A percentile compares a stretch with the other conserved stretches of the same genome.
Evolutionary conservation across 2,113 vertebrate species (phyloP).

Genomic region (Neolamprologus devosi): DNA sequence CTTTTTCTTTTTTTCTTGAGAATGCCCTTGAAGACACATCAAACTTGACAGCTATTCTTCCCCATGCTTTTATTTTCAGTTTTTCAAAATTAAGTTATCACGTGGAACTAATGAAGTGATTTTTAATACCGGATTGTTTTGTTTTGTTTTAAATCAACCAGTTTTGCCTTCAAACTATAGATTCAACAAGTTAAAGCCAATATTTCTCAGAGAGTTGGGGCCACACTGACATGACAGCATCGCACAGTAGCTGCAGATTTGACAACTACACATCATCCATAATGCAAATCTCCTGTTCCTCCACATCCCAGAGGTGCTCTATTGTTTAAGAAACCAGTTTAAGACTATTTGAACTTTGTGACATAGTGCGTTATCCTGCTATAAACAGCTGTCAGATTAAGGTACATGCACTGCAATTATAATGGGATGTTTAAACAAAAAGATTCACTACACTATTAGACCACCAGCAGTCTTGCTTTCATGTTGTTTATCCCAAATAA

Average conservation of each 20-base stretch:
- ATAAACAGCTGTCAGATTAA: not conserved
- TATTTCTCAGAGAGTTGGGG: not conserved
- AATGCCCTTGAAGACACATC: not conserved
- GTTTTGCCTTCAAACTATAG: not conserved
- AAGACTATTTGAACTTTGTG: not conserved
- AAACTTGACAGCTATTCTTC: not conserved
- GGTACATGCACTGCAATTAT: not conserved
- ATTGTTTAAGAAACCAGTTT: not conserved
- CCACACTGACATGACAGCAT: not conserved
- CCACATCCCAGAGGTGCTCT: not conserved
- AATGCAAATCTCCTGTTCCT: not conserved
- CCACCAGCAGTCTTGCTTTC: not conserved
- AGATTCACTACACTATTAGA: not conserved
- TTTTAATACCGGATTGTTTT: not conserved
- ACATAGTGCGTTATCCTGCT: not conserved
- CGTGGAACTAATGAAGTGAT: not conserved
- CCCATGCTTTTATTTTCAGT: not conserved
- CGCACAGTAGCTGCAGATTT: not conserved
- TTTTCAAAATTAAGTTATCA: not conserved
- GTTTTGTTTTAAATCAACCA: not conserved
- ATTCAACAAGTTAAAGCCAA: not conserved
- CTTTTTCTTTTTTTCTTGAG: not conserved
- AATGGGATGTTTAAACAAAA: not conserved
- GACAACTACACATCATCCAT: not conserved
- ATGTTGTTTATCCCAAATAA: not conserved